These are phyloP conservation scores for Limnephilus marmoratus DNA, from an alignment of 2,888 invertebrate genomes.

Conservation along the genomic window DNA sequence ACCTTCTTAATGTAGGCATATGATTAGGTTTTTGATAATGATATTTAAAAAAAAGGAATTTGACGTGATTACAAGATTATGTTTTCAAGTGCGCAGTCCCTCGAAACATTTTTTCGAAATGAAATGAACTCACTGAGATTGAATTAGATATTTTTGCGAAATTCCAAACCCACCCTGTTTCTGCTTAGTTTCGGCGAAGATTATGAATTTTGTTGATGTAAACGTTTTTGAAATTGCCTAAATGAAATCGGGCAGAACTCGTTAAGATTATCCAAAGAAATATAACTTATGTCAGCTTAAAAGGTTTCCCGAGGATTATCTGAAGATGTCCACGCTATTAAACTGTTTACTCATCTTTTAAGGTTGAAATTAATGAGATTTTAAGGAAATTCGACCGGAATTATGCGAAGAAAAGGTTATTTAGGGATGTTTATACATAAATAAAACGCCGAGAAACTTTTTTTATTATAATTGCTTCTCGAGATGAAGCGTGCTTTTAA, in stretches of 20 bases:
- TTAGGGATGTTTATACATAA: not conserved
- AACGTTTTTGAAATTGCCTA: conserved; percentile 49
- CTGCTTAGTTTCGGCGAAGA: conserved; percentile 27
- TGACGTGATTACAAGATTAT: not conserved
- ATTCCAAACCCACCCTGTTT: not conserved
- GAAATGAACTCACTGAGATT: no score
- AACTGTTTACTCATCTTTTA: conserved; percentile 51
- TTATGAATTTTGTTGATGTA: conserved; percentile 47
- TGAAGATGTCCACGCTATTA: conserved; percentile 54
- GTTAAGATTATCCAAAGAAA: conserved; percentile 58
- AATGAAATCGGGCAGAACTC: conserved; percentile 35
- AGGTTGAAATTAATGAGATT: conserved; percentile 35
- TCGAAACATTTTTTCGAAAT: not conserved
- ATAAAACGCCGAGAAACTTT: not conserved
- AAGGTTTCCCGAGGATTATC: conserved; percentile 52
- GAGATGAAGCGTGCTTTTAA: not conserved
- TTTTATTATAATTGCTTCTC: not conserved
- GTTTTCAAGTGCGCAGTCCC: not conserved
- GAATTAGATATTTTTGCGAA: not conserved
- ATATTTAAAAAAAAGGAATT: no score
- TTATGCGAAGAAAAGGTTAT: conserved; percentile 16
- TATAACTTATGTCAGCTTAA: conserved; percentile 63
- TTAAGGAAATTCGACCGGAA: conserved; percentile 7
- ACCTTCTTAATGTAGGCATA: no score
- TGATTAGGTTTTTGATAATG: no score